phyloP scores from a whole-genome alignment of 37 sponge, comb jelly and placozoan genomes.

The Crambe crambe region DNA sequence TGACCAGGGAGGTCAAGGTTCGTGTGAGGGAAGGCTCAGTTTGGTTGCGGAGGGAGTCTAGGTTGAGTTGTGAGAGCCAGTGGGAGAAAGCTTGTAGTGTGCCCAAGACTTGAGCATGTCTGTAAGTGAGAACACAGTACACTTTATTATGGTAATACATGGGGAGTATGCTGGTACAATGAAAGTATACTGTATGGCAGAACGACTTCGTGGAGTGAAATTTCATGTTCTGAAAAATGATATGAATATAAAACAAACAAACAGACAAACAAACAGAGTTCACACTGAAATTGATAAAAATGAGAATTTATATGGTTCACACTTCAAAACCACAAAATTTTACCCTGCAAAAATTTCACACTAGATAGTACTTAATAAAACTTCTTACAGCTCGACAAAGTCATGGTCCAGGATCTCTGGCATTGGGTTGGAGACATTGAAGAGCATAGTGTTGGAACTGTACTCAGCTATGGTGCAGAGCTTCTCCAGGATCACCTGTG shows the following conservation, averaged over 20 bases:
- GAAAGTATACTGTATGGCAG: no score
- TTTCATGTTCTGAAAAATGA: no score
- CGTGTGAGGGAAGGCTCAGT: constrained; percentile 22
- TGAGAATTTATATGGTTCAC: no score
- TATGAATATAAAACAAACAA: no score
- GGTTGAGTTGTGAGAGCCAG: constrained; percentile 76
- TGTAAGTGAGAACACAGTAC: constrained; percentile 21
- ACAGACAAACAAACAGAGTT: no score
- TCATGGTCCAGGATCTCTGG: constrained; percentile 61
- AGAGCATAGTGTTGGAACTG: constrained; percentile 52
- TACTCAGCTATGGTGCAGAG: constrained; percentile 54
- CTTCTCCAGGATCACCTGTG: constrained; percentile 53
- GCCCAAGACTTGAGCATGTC: constrained; percentile 74
- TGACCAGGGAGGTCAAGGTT: constrained; percentile 13
- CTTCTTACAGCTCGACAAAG: constrained; percentile 68
- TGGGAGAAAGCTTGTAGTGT: constrained; percentile 68
- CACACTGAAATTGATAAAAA: no score
- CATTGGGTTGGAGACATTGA: constrained; percentile 27
- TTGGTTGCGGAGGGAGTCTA: constrained; percentile 21
- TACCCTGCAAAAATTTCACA: no score
- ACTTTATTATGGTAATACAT: not conserved
- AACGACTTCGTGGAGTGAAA: no score
- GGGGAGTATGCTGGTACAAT: no score
- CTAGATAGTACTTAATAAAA: no score
- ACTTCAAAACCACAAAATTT: no score